Conservation (phyloP, 2,797 vertebrate species). For the Eulemur albifrons region DNA sequence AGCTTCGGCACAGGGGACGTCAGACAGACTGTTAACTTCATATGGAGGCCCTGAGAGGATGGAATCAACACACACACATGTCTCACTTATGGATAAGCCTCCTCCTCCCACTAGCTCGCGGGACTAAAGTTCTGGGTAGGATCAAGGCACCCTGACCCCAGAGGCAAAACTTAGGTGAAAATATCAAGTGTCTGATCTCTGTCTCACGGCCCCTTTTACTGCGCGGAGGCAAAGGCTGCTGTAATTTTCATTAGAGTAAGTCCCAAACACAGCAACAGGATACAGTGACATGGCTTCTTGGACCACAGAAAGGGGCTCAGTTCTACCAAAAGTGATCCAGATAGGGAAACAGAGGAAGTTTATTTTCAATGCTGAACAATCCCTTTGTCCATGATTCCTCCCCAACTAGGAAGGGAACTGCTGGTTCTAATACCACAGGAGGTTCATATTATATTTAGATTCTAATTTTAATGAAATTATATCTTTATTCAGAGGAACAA, state of each 20-base stretch:
- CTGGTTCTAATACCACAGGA: background rate
- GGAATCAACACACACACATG: background rate
- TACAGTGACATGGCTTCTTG: background rate
- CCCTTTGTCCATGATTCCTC: background rate
- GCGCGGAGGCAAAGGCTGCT: background rate
- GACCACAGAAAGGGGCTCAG: background rate
- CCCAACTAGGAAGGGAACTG: background rate
- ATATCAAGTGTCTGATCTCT: background rate
- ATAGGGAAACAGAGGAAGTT: slow-evolving; percentile 9
- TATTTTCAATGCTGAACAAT: background rate
- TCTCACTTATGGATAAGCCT: background rate
- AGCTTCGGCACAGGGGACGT: too few relatives aligned
- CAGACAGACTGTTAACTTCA: background rate
- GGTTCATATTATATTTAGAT: background rate
- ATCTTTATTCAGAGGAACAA: background rate
- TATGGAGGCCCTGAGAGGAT: background rate
- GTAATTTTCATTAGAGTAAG: background rate
- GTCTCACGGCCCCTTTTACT: background rate
- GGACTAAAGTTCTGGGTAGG: background rate
- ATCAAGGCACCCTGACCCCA: background rate
- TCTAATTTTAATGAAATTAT: slow-evolving; percentile 21
- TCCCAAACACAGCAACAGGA: background rate
- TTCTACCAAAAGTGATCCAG: background rate
- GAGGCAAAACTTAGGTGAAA: background rate
- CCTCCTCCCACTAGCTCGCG: background rate